A percentile compares a stretch with the other conserved stretches of the same genome.
Evolutionary conservation across 2,113 vertebrate genomes (phyloP).

Genomic region (Hyperoodon ampullatus): DNA sequence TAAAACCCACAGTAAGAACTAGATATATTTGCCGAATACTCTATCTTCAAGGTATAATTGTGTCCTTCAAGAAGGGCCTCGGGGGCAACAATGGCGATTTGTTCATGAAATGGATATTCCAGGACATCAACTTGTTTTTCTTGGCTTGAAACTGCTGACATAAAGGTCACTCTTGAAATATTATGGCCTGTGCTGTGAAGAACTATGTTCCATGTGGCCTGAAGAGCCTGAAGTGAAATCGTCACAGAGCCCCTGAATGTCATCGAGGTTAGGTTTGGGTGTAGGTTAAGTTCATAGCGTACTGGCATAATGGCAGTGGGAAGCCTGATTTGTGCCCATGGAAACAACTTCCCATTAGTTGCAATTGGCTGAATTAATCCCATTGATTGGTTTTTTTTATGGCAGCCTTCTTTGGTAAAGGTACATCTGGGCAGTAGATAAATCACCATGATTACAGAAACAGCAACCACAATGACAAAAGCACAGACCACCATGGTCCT

Average conservation of each 20-base stretch:
- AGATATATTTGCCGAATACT: conserved; percentile 91
- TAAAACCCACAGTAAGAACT: conserved; percentile 94
- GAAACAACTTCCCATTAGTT: conserved; percentile 91
- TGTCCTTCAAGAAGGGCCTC: conserved; percentile 88
- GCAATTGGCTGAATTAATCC: conserved; percentile 89
- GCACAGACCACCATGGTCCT: conserved; percentile 89
- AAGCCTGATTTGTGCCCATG: conserved; percentile 92
- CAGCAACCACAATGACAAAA: conserved; percentile 88
- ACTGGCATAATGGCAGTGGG: conserved; percentile 89
- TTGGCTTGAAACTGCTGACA: conserved; percentile 74
- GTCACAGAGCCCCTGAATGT: conserved; percentile 89
- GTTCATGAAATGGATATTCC: conserved; percentile 91
- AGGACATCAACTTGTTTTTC: conserved; percentile 83
- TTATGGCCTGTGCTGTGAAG: conserved; percentile 92
- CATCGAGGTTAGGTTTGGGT: conserved; percentile 91
- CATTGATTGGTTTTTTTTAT: conserved; percentile 85
- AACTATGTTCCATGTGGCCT: conserved; percentile 88
- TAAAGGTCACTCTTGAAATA: conserved; percentile 87
- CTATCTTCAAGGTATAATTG: conserved; percentile 88
- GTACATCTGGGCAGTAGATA: conserved; percentile 95
- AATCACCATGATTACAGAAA: conserved; percentile 90
- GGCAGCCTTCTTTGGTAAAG: conserved; percentile 96
- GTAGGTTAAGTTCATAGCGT: conserved; percentile 90
- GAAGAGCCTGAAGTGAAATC: conserved; percentile 87
- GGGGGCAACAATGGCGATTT: conserved; percentile 90